Conservation (phyloP, 30 jellyfish, hydroid and myxozoan species). For the Aurelia aurita complex sp. Pacific region DNA sequence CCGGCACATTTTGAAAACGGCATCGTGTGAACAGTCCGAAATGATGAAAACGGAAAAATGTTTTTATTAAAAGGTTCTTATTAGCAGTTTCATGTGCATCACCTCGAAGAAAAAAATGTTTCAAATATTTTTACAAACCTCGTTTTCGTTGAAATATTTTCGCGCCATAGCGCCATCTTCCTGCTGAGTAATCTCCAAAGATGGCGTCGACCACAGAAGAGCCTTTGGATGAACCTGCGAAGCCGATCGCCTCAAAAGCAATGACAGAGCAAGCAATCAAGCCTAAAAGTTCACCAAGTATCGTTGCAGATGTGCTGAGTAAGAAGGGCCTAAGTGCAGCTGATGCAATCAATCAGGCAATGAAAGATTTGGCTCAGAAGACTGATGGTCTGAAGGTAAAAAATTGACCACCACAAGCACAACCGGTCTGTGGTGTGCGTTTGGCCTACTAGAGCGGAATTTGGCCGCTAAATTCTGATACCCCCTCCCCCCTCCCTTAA, state of each 20-base stretch:
- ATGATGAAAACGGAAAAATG: no score
- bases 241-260: background rate
- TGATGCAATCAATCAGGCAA: conserved; percentile 47
- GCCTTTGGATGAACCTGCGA: conserved; percentile 1
- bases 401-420: no score
- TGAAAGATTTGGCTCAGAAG: conserved; percentile 54
- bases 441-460: no score
- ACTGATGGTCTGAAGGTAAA: conserved; percentile 59
- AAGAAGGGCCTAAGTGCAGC: conserved; percentile 42
- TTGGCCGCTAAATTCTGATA: no score
- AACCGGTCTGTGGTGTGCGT: no score
- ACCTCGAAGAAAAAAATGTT: no score
- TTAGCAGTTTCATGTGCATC: no score
- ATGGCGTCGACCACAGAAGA: conserved; percentile 27
- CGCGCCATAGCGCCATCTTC: conserved; percentile 32
- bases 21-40: no score
- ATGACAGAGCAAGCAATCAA: background rate
- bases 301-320: conserved; percentile 60
- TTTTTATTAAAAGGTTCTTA: no score
- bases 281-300: conserved; percentile 46
- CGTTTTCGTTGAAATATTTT: conserved; percentile 1
- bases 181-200: background rate
- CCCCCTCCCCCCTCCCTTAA: no score
- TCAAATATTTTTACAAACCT: background rate
- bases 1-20: no score